Evolutionary conservation across 2,888 invertebrate genomes (phyloP).

Genomic region (Leptinotarsa haldemani): DNA sequence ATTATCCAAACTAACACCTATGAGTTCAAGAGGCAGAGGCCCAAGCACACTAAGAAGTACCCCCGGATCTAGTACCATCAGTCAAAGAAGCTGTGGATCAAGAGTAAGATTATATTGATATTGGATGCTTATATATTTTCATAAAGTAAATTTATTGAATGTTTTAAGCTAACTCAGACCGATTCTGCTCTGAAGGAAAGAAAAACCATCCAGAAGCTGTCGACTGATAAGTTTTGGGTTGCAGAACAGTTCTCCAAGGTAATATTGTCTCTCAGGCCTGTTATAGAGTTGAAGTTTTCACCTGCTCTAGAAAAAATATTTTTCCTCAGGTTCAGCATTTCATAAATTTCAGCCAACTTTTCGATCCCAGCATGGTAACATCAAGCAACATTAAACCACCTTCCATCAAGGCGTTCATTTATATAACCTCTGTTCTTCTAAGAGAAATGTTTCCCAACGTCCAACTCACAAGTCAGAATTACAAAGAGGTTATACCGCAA

Average conservation of each 20-base stretch:
- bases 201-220: constrained; percentile 40
- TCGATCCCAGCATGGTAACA: constrained; percentile 28
- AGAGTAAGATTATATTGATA: constrained; percentile 19
- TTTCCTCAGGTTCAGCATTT: constrained; percentile 39
- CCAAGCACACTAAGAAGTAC: constrained; percentile 28
- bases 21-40: constrained; percentile 15
- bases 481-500: constrained; percentile 25
- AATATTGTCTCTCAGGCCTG: background rate
- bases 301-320: background rate
- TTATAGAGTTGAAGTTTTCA: background rate
- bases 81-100: constrained; percentile 29
- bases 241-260: constrained; percentile 38
- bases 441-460: constrained; percentile 18
- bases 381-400: constrained; percentile 30
- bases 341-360: constrained; percentile 23
- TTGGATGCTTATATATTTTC: no score
- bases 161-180: constrained; percentile 31
- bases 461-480: constrained; percentile 28
- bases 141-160: background rate
- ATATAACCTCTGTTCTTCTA: constrained; percentile 19
- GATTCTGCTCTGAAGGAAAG: constrained; percentile 28
- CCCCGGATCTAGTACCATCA: constrained; percentile 29
- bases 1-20: constrained; percentile 30
- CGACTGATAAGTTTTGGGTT: constrained; percentile 37
- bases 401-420: constrained; percentile 29